Evolutionary conservation across 2,113 vertebrate genomes (phyloP).

Genomic region (Melanocharis versteri): DNA sequence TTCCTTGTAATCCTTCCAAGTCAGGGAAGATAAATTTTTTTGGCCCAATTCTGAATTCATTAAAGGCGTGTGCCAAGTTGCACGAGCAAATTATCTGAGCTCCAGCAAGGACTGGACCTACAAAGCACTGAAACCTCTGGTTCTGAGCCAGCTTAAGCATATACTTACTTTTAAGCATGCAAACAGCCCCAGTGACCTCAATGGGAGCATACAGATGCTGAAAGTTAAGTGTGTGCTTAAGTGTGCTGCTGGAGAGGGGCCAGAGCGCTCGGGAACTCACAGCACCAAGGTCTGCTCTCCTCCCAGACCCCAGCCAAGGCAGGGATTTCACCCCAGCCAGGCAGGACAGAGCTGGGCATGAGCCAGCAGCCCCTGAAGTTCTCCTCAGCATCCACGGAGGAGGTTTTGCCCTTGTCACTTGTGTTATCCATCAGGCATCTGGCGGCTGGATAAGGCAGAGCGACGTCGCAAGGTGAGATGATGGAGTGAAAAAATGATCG

Average conservation of each 20-base stretch:
- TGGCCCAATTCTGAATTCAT: neutral
- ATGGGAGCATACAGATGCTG: neutral
- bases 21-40: constrained; percentile 22
- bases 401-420: constrained; percentile 82
- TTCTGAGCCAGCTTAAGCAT: constrained; percentile 33
- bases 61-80: neutral
- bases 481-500: constrained; percentile 73
- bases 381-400: constrained; percentile 40
- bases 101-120: constrained; percentile 26
- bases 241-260: neutral
- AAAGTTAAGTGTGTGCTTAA: constrained; percentile 14
- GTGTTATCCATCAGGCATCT: constrained; percentile 73
- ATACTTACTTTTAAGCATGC: constrained; percentile 11
- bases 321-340: neutral
- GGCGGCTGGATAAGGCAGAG: constrained; percentile 72
- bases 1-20: constrained; percentile 39
- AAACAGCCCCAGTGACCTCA: neutral
- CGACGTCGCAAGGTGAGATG: constrained; percentile 74
- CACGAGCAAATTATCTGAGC: constrained; percentile 20
- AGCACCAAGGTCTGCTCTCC: neutral
- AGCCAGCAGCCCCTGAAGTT: constrained; percentile 51
- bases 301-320: neutral
- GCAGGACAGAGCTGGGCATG: constrained; percentile 41
- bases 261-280: neutral
- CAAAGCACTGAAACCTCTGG: constrained; percentile 19